Base-by-base conservation (phyloP, 2,797 vertebrate species). In the Lacerta agilis region DNA sequence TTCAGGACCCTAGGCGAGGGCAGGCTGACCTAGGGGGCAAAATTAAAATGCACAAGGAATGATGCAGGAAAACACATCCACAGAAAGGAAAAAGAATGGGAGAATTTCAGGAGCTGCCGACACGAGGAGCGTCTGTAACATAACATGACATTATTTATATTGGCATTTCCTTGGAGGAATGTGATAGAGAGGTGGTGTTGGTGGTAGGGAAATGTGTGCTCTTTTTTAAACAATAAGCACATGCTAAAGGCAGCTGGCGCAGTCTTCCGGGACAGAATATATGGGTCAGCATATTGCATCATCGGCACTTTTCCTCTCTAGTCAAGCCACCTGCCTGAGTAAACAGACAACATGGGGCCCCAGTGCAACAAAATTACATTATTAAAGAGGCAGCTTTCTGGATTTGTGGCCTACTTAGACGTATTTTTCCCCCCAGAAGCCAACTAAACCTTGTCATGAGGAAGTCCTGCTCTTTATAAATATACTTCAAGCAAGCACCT, bases 201-300 rank as follows among this genome's bases (percentile, higher is more conserved):
- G 81, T 6, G 49, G 86, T 78, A 77, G 89, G 72, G 13, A 73
- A 84, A 93, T 75, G 41, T 10, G 86, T 75, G 20, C 61, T 87
- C 90, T 95, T 96, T 90, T 93, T 94, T 95, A 91, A 95, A 95
- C 82, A 95, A 80, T 91, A 92, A 96, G 90, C 92, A 88, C 66
- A 92, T 81, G 88, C 87, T 92, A 0, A 0, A 10, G 86, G 95
- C 97, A 97, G 96, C 96, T 97, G 97, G 96, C 92, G 92, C 92
- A 94, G 94, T 97, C 97, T 97, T 79, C 86, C 90, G 97, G 97
- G 97, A 98, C 92, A 95, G 93, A 95, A 96, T 97, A 98, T 98
- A 95, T 98, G 97, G 98, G 98, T 98, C 98, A 98, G 96, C 94
- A 97, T 96, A 96, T 92, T 97, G 97, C 97, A 97, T 97, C 95